Base-by-base conservation (phyloP, 2,888 invertebrate species). In the Mechanitis mazaeus region DNA sequence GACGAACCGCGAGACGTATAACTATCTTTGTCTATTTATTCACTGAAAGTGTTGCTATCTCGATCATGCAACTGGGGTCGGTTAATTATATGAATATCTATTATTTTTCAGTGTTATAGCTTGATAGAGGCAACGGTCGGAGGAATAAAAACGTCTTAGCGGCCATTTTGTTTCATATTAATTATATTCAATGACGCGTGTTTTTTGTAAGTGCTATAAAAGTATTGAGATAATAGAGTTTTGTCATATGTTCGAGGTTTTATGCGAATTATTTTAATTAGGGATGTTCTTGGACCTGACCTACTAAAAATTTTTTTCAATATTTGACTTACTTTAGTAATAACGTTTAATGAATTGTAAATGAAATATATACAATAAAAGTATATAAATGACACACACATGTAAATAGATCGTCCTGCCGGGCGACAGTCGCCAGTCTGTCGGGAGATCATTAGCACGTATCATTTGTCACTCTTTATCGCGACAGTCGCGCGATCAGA, bases 41-140 rank as follows among this genome's bases (percentile, higher is more conserved):
- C 71, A 65, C 55, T 61, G 61, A 63, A 63, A 66, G 55, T 68
- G 65, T 59, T 54, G 62, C 69, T 68, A 58, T 76, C 66, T 65
- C 68, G 56, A 76, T 80, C 74, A 68, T 61, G 64, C 77, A 75
- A 68, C 73, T 76, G 74, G 79, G 81, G 80, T 79, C 72, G 78
- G 71, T 81, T 87, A 88, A 87, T 89, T 87, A 86, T 84, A 84
- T 85, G 85, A 81, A 83, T 81, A 86, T 85, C 86, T 87, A 87
- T 86, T 85, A 87, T 87, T 87, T 87, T 87, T 87, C 84, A 84
- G 81, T 76, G 81, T 85, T 82, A 87, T 81, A 78, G 80, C 75
- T 83, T 79, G 78, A 84, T 84, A 79, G 81, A 82, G 82, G 81
- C 84, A 84, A 85, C 72, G 75, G 75, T 78, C 77, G 79, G 77